Evolutionary conservation across 2,888 invertebrate genomes (phyloP).

Genomic region (Polymixis flavicincta): DNA sequence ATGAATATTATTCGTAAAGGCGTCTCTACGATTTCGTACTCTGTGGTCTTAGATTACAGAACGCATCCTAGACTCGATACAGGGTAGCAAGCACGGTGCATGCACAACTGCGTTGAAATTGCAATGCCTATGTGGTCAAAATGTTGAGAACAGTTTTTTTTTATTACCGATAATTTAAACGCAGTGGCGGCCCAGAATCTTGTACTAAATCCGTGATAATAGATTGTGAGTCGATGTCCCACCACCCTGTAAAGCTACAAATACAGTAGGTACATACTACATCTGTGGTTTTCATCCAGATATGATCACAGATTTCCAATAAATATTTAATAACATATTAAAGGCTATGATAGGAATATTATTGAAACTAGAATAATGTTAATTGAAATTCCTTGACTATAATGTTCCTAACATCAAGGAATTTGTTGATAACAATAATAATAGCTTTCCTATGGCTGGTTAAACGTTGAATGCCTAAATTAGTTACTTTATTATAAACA

Average conservation of each 20-base stretch:
- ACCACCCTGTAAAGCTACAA: no score
- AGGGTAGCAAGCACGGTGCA: no score
- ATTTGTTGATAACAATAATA: conserved; percentile 7
- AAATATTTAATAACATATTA: not conserved
- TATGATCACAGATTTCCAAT: not conserved
- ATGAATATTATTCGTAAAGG: not conserved
- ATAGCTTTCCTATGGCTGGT: not conserved
- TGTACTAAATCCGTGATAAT: no score
- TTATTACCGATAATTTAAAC: no score
- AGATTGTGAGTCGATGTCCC: no score
- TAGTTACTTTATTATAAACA: not conserved
- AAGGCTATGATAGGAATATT: not conserved
- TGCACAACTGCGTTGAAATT: no score
- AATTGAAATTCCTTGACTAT: conserved; percentile 1
- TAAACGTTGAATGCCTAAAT: not conserved
- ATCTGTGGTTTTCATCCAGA: not conserved
- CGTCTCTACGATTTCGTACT: not conserved
- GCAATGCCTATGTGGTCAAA: no score
- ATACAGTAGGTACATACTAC: not conserved
- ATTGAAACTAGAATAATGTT: not conserved
- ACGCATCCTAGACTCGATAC: not conserved
- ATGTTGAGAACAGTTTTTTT: no score
- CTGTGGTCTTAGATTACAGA: not conserved
- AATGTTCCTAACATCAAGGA: not conserved
- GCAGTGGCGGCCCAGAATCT: no score